Conservation (phyloP, 2,888 invertebrate species). For the Tachystola acroxantha region DNA sequence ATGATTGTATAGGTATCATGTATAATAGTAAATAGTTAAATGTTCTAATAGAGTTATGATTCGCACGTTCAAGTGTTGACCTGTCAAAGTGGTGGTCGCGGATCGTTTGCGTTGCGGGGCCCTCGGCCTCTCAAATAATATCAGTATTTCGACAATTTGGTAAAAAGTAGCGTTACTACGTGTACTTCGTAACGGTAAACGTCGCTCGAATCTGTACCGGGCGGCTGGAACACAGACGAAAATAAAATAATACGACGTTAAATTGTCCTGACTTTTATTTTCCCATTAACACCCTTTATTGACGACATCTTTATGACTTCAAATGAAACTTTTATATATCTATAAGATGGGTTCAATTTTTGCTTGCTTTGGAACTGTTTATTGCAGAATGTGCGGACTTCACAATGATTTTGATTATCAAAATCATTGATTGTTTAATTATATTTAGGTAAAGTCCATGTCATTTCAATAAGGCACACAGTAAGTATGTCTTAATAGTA, state of each 20-base stretch:
- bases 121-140: conserved; percentile 57
- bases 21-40: conserved; percentile 12
- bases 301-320: neutral
- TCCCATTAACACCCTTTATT: conserved; percentile 3
- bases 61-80: conserved; percentile 32
- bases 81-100: conserved; percentile 57
- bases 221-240: conserved; percentile 67
- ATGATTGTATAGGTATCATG: conserved; percentile 10
- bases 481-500: no score
- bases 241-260: conserved; percentile 77
- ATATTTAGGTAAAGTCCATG: no score
- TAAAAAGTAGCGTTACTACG: conserved; percentile 73
- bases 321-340: no score
- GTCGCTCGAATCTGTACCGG: conserved; percentile 61
- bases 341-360: no score
- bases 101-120: conserved; percentile 47
- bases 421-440: no score
- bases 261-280: conserved; percentile 40
- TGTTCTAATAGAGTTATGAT: conserved; percentile 31
- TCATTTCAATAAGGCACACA: no score
- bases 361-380: no score
- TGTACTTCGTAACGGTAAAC: conserved; percentile 60
- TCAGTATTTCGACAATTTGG: conserved; percentile 75
- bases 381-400: no score
- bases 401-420: no score